Percentiles rank a stretch among this genome's conserved stretches.
Conservation (phyloP, 2,113 vertebrate species). For the Bos taurus region DNA sequence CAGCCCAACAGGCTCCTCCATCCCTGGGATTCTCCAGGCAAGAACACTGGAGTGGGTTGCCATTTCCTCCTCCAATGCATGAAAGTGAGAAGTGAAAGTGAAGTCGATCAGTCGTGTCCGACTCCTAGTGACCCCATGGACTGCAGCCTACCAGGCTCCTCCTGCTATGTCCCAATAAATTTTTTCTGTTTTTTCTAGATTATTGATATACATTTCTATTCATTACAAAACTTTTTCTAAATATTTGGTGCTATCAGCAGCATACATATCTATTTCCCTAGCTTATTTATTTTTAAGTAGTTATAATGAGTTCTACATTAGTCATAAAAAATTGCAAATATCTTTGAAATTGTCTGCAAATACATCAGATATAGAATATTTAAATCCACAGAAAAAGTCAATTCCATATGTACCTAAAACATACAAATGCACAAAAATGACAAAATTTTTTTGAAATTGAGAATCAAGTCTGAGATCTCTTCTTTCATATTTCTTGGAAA, state of each 20-base stretch:
- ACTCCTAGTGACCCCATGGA: too few relatives aligned
- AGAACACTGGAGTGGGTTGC: too few relatives aligned
- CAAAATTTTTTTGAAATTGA: neutral
- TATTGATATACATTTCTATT: neutral
- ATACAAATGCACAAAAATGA: neutral
- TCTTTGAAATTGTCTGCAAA: neutral
- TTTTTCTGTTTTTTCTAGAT: neutral
- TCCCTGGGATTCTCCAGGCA: too few relatives aligned
- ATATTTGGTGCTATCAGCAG: neutral
- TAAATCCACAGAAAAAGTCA: neutral
- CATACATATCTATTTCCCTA: neutral
- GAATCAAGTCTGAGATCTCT: neutral
- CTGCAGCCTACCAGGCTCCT: too few relatives aligned
- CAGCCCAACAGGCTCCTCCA: too few relatives aligned
- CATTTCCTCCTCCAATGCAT: too few relatives aligned
- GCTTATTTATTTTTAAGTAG: neutral
- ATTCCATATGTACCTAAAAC: neutral
- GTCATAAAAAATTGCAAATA: neutral
- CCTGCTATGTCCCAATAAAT: neutral
- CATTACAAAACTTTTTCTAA: neutral
- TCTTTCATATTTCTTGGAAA: neutral
- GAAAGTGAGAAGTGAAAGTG: too few relatives aligned
- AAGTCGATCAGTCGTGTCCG: too few relatives aligned
- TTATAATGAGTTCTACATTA: neutral
- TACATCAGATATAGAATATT: neutral